Conservation (phyloP, 1,140 invertebrate species). For the Venturia canescens region DNA sequence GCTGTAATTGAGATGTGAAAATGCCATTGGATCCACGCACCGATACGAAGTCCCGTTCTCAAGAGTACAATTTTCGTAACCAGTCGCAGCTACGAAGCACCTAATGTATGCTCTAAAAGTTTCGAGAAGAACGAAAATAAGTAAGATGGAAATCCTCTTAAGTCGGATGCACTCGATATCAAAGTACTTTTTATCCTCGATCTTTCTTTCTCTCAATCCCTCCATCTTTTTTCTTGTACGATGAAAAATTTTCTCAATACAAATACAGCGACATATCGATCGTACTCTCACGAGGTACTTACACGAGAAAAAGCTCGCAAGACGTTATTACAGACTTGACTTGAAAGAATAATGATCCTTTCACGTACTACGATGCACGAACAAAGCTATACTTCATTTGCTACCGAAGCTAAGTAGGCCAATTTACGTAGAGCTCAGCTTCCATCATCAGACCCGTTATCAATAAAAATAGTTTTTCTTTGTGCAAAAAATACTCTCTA, state of each 20-base stretch:
- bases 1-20: too few species aligned
- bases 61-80: neutral
- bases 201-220: neutral
- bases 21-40: too few species aligned
- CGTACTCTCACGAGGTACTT: slow-evolving; percentile 22
- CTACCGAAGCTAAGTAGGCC: neutral
- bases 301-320: slow-evolving; percentile 23
- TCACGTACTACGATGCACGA: slow-evolving; percentile 40
- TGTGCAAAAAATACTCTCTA: too few species aligned
- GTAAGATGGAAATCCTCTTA: slow-evolving; percentile 24
- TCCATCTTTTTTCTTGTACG: neutral
- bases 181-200: slow-evolving; percentile 9
- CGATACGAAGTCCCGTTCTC: neutral
- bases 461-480: neutral
- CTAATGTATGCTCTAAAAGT: too few species aligned
- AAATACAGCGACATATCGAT: neutral
- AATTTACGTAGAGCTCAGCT: neutral
- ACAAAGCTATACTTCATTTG: slow-evolving; percentile 32
- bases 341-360: slow-evolving; percentile 48
- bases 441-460: too few species aligned
- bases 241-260: slow-evolving; percentile 23
- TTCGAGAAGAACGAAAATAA: too few species aligned
- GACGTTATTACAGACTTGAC: slow-evolving; percentile 46
- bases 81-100: neutral
- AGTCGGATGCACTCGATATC: neutral